Evolutionary conservation across 1,140 invertebrate genomes (phyloP).

Genomic region (Drosophila willistoni): DNA sequence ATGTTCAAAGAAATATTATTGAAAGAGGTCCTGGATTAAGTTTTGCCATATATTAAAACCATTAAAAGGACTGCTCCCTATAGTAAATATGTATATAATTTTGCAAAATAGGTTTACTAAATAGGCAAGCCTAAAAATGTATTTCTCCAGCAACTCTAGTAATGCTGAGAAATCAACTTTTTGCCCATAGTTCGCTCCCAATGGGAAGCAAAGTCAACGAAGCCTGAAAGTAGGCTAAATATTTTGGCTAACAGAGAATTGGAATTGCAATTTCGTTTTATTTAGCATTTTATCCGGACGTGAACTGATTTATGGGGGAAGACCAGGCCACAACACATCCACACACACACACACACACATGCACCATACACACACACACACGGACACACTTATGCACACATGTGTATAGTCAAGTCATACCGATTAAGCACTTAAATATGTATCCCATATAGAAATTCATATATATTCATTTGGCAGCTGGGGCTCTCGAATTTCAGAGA

Average conservation of each 20-base stretch:
- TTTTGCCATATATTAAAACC: no score
- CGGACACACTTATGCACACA: constrained; percentile 18
- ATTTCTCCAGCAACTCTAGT: no score
- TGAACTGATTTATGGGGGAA: constrained; percentile 45
- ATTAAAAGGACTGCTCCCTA: no score
- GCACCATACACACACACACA: neutral
- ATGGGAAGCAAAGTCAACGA: neutral
- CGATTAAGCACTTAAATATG: constrained; percentile 60
- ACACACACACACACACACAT: neutral
- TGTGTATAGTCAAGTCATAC: constrained; percentile 37
- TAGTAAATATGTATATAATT: no score
- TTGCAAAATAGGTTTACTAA: no score
- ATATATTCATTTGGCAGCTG: constrained; percentile 33
- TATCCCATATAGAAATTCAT: constrained; percentile 40
- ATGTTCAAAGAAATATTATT: no score
- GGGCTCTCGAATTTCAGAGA: constrained; percentile 42
- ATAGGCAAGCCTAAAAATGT: no score
- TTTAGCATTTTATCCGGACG: constrained; percentile 4
- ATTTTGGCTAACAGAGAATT: constrained; percentile 20
- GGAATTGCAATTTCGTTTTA: constrained; percentile 44
- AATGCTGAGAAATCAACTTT: no score
- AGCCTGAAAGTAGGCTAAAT: constrained; percentile 24
- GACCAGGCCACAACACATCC: neutral
- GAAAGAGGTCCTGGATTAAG: no score
- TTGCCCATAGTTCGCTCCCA: neutral